A percentile compares a stretch with the other conserved stretches of the same genome.
phyloP scores from a whole-genome alignment of 1,140 invertebrate species.

The Ylistrum balloti region DNA sequence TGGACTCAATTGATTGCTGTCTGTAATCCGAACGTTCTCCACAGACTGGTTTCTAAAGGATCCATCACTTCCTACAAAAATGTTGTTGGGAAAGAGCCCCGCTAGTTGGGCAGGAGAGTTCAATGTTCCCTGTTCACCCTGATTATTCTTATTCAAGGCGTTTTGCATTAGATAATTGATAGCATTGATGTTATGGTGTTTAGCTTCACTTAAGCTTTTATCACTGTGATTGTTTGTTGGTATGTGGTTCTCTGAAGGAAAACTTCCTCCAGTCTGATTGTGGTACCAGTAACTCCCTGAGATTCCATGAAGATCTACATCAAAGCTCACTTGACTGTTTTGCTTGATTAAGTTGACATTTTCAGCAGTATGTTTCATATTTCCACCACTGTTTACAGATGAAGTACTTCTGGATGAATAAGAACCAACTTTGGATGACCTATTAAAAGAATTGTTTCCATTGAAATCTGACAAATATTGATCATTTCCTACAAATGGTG shows the following conservation, averaged over 20 bases:
- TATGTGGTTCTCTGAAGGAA: not conserved
- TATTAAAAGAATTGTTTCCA: not conserved
- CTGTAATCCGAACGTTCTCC: not conserved
- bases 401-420: not conserved
- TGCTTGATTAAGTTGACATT: not conserved
- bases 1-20: not conserved
- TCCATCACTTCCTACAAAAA: not conserved
- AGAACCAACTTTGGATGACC: not conserved
- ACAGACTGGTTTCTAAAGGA: not conserved
- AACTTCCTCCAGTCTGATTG: not conserved
- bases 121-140: not conserved
- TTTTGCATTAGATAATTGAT: not conserved
- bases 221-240: not conserved
- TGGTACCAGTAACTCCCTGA: slow-evolving; percentile 3
- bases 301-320: not conserved
- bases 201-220: not conserved
- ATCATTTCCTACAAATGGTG: not conserved
- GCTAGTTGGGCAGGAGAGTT: not conserved
- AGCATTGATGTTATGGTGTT: not conserved
- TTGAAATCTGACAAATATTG: not conserved
- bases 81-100: not conserved
- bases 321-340: not conserved
- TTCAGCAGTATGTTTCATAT: not conserved
- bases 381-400: not conserved
- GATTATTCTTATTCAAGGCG: not conserved